Evolutionary conservation across 2,888 invertebrate species (phyloP), one percentile per base, ranked within the genome.

Genomic region (Cheilosia soror): DNA sequence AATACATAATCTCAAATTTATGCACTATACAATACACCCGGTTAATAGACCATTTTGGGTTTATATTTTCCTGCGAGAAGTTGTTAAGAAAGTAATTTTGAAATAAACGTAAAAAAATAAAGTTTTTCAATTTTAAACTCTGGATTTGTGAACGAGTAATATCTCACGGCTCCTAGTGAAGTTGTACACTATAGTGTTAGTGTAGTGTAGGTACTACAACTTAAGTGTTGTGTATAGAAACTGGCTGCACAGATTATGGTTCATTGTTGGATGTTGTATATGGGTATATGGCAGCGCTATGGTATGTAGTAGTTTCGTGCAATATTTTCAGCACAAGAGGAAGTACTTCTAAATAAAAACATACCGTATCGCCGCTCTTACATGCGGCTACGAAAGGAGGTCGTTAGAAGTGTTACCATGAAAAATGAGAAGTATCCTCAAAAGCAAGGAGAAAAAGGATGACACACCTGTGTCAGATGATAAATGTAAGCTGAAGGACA

Each of bases 351-450:
- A 20, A 81, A 77, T 66, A 77, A 71, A 62, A 81, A 77, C 33
- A 62, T 31, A 20, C 82, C 69, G 25, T 55, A 79, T 75, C 63
- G 62, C 58, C 65, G 65, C 75, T 79, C 69, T 66, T 72, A 71
- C 58, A 81, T 85, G 85, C 33, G 85, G 85, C 81, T 81, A 27
- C 76, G 76, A 51, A 85, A 85, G 63, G 76, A 85, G 85, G 85
- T 85, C 81, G 85, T 85, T 81, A 85, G 81, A 81, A 85, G 85
- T 85, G 81, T 85, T 85, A 68, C 85, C 81, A 85, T 85, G 85
- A 85, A 85, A 85, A 81, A 85, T 85, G 80, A 85, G 66, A 85
- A 76, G 76, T 62, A 81, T 85, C 81, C 76, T 85, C 42, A 47
- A 85, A 73, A 75, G 42, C 51, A 55, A 37, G 53, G 44, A 27